Percentiles rank a stretch among this genome's conserved stretches.
phyloP scores from a whole-genome alignment of 2,888 invertebrate genomes.

The Cryptus armator region DNA sequence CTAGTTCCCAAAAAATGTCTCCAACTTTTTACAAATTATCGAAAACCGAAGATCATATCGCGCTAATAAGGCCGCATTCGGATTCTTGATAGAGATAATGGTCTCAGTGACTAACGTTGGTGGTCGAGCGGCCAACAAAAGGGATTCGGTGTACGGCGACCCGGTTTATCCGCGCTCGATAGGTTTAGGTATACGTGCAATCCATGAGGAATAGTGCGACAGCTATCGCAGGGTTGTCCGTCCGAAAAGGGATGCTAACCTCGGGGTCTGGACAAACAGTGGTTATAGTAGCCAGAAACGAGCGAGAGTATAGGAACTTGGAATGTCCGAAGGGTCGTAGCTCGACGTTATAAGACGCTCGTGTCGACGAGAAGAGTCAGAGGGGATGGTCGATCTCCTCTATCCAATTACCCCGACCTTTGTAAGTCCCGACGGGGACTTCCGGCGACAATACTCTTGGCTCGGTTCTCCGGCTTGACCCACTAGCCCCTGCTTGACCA shows the following conservation, averaged over 20 bases:
- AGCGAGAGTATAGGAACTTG: constrained; percentile 44
- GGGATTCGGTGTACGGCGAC: constrained; percentile 20
- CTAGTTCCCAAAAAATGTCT: too few species aligned
- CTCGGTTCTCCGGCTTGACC: constrained; percentile 77
- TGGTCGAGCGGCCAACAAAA: constrained; percentile 17
- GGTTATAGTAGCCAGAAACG: constrained; percentile 55
- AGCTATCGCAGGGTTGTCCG: constrained; percentile 58
- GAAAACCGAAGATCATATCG: too few species aligned
- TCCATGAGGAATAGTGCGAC: constrained; percentile 57
- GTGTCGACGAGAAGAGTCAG: constrained; percentile 57
- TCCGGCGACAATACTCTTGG: constrained; percentile 78
- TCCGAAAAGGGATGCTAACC: constrained; percentile 44
- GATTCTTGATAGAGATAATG: constrained; percentile 32
- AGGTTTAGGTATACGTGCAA: constrained; percentile 69
- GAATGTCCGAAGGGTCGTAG: constrained; percentile 55
- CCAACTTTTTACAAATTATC: too few species aligned
- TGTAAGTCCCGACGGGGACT: constrained; percentile 76
- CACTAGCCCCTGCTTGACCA: constrained; percentile 73
- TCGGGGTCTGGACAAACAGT: constrained; percentile 59
- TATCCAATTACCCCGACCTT: constrained; percentile 83
- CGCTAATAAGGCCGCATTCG: neutral
- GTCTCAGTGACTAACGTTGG: constrained; percentile 29
- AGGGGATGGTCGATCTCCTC: constrained; percentile 77
- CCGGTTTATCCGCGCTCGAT: constrained; percentile 65
- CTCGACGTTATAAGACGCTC: constrained; percentile 48